phyloP scores from a whole-genome alignment of 2,113 vertebrate genomes.

The Vulpes lagopus region DNA sequence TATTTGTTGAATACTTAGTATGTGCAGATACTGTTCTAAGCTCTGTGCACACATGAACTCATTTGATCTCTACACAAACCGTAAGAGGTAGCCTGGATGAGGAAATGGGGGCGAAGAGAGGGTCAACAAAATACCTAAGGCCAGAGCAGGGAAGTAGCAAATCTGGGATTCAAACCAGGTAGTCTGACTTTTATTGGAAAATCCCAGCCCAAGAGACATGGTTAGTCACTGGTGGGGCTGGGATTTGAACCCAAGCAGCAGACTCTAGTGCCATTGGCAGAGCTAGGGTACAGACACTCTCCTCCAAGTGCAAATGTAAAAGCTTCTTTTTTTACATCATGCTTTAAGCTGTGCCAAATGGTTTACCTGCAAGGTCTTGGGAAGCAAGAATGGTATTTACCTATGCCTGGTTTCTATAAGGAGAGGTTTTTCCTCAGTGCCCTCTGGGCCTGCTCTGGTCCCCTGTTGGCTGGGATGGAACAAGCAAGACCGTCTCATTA shows the following conservation, averaged over 20 bases:
- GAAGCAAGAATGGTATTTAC: background rate
- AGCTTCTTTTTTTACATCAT: background rate
- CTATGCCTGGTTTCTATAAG: background rate
- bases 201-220: background rate
- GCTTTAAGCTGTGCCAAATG: background rate
- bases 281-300: background rate
- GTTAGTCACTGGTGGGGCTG: background rate
- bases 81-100: background rate
- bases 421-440: background rate
- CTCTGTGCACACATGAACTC: background rate
- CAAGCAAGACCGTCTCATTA: background rate
- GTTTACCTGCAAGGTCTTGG: background rate
- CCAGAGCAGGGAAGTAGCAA: background rate
- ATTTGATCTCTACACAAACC: background rate
- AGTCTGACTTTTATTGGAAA: background rate
- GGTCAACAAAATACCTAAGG: background rate
- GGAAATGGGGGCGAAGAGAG: background rate
- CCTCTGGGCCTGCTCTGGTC: background rate
- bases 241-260: background rate
- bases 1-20: background rate
- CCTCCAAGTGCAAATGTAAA: background rate
- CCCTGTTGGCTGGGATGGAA: background rate
- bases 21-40: background rate
- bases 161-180: background rate
- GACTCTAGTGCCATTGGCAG: background rate